Base-by-base conservation (phyloP, 2,113 vertebrate genomes). In the Phylloscopus whistleri region DNA sequence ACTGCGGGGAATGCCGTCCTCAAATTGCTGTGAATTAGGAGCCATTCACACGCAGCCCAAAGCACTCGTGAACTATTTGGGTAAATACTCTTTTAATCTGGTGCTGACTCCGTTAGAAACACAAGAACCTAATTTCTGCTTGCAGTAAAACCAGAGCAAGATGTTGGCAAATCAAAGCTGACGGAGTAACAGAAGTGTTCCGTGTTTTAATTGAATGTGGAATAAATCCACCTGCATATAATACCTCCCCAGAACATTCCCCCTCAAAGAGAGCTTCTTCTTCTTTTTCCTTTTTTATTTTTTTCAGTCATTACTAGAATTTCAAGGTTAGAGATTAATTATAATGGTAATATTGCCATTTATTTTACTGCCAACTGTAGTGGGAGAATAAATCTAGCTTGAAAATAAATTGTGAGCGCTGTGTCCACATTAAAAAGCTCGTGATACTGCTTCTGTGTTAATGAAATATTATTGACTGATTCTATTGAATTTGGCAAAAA, bases 261-360 rank as follows among this genome's bases (percentile, higher is more conserved):
- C 60, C 7, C n/a, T 81, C 39, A 49, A 88, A 90, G 28, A 62
- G 1, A 51, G 31, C 58, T 93, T 39, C 68, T 22, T 66, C 60
- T 69, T 39, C n/a, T 49, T 63, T 80, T 41, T 56, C 62, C 56
- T 48, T 46, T 53, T 64, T 52, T 44, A 11, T 63, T 82, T 64
- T 66, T 37, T 19, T 2, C 49, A 87, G 73, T 31, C 82, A 69
- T 87, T 66, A 74, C 62, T 82, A 77, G 68, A 60, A 72, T 87
- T 92, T 96, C 74, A 92, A 86, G 89, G 96, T 92, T 87, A 96
- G 84, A 94, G 87, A 96, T 96, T 96, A 96, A 97, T 96, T 96
- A 89, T 87, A 83, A 95, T 89, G 66, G 89, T 55, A 85, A 92
- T 90, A 85, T 87, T 90, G 30, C 73, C 59, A 62, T 96, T 94